Conservation (phyloP, 1,140 invertebrate species). For the Lepidurus couesii region DNA sequence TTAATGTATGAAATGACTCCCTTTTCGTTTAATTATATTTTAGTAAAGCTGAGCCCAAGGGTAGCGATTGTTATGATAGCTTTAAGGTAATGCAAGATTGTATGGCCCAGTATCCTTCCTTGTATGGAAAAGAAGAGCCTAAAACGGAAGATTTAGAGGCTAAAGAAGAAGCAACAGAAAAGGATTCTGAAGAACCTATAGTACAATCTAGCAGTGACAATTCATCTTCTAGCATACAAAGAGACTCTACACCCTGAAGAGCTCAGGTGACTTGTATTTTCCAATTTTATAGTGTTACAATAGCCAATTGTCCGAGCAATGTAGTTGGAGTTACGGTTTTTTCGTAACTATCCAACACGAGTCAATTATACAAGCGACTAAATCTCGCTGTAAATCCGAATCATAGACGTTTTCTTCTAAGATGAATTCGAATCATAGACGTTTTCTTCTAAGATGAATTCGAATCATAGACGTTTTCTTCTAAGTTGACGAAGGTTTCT, state of each 20-base stretch:
- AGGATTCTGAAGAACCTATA: neutral
- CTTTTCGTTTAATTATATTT: constrained; percentile 35
- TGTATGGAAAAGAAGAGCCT: constrained; percentile 62
- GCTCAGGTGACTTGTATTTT: constrained; percentile 10
- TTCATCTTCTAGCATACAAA: neutral
- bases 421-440: neutral
- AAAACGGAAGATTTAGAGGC: constrained; percentile 38
- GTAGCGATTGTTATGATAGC: constrained; percentile 80
- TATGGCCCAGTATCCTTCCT: constrained; percentile 77
- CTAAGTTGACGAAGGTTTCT: neutral
- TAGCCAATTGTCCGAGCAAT: constrained; percentile 7
- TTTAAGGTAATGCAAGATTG: constrained; percentile 91
- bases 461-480: neutral
- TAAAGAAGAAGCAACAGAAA: constrained; percentile 11
- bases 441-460: neutral
- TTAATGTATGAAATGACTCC: neutral
- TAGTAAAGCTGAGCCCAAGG: constrained; percentile 63
- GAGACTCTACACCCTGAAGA: neutral
- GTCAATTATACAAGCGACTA: constrained; percentile 2
- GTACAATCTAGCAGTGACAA: neutral
- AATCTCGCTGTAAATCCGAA: neutral
- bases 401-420: neutral
- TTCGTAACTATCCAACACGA: neutral
- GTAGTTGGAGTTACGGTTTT: neutral
- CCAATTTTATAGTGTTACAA: constrained; percentile 12